Evolutionary conservation across 1,140 invertebrate species (phyloP).

Genomic region (Bombus haemorrhoidalis): DNA sequence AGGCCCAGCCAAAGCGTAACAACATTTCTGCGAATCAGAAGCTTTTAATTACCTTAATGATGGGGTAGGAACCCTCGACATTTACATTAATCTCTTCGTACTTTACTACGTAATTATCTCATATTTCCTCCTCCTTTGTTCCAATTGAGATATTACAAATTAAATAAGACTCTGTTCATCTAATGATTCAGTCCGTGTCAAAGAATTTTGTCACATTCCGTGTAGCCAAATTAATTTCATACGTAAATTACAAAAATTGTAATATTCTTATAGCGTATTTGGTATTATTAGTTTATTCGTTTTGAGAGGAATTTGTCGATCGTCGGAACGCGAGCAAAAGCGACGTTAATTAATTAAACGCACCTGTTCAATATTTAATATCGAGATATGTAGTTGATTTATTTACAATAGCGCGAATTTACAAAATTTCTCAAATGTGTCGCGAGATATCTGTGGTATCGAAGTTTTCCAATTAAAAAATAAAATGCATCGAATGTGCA

Average conservation of each 20-base stretch:
- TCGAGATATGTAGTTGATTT: neutral
- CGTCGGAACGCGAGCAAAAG: too few species aligned
- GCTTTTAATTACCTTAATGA: constrained; percentile 8
- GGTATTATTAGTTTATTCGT: too few species aligned
- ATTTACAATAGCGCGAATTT: neutral
- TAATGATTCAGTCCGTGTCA: too few species aligned
- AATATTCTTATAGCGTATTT: too few species aligned
- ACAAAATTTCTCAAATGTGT: neutral
- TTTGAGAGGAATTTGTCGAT: too few species aligned
- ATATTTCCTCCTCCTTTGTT: neutral
- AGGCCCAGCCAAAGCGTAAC: neutral
- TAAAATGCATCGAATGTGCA: neutral
- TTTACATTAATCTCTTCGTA: neutral
- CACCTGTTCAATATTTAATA: neutral
- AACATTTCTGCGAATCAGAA: neutral
- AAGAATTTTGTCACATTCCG: too few species aligned
- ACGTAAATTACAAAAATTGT: too few species aligned
- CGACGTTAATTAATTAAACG: neutral
- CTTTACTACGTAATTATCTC: neutral
- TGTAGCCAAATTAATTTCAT: too few species aligned
- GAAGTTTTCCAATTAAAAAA: neutral
- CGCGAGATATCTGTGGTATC: neutral
- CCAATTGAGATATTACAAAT: too few species aligned
- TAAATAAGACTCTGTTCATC: too few species aligned
- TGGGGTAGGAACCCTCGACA: neutral